A percentile compares a stretch with the other conserved stretches of the same genome.
phyloP scores from a whole-genome alignment of 2,888 invertebrate species.

The Meiosimyza decipiens region DNA sequence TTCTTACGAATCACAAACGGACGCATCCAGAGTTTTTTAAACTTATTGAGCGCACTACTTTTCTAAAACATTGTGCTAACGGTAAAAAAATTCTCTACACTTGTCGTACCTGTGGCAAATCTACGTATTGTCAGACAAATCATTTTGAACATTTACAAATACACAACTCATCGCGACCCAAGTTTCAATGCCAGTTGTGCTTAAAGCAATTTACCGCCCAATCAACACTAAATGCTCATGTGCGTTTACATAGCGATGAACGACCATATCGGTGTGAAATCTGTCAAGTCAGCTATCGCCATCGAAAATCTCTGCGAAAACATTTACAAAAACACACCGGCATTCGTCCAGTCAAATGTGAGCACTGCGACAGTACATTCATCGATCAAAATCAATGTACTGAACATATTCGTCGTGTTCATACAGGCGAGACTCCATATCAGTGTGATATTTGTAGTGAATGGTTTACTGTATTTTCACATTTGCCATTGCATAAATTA shows the following conservation, averaged over 20 bases:
- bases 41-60: slow-evolving; percentile 32
- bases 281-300: slow-evolving; percentile 39
- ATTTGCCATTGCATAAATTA: slow-evolving; percentile 18
- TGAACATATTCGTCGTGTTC: slow-evolving; percentile 37
- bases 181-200: slow-evolving; percentile 38
- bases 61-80: slow-evolving; percentile 11
- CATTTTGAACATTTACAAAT: slow-evolving; percentile 37
- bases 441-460: slow-evolving; percentile 33
- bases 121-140: background rate
- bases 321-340: slow-evolving; percentile 41
- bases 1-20: slow-evolving; percentile 41
- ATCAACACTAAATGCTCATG: slow-evolving; percentile 33
- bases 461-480: slow-evolving; percentile 28
- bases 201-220: slow-evolving; percentile 31
- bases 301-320: slow-evolving; percentile 31
- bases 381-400: slow-evolving; percentile 39
- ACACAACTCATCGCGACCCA: slow-evolving; percentile 36
- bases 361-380: slow-evolving; percentile 38
- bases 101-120: slow-evolving; percentile 39
- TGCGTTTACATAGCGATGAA: slow-evolving; percentile 36
- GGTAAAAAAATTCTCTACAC: slow-evolving; percentile 23
- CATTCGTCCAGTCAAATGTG: slow-evolving; percentile 34
- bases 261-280: slow-evolving; percentile 41
- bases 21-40: slow-evolving; percentile 31
- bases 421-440: slow-evolving; percentile 41